These are phyloP conservation scores for Carposina sasakii DNA, from an alignment of 1,140 invertebrate genomes.

Conservation along the genomic window DNA sequence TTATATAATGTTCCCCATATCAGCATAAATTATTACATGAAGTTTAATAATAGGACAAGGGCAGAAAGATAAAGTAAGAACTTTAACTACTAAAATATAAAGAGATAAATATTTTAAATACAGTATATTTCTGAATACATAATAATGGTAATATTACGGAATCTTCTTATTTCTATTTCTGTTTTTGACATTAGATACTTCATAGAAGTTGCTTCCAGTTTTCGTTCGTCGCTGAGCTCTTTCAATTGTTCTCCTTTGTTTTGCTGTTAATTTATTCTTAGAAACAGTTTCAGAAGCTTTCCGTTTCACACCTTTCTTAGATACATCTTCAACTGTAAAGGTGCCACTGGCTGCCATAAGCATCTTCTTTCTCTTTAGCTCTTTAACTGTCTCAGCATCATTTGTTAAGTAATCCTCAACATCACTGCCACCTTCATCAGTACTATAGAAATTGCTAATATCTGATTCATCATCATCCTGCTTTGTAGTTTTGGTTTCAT, in stretches of 20 bases:
- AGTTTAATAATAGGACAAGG: too few relatives aligned
- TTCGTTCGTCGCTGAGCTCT: constrained; percentile 86
- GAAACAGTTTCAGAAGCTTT: constrained; percentile 31
- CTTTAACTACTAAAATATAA: too few relatives aligned
- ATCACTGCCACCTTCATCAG: constrained; percentile 73
- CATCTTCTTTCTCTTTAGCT: constrained; percentile 54
- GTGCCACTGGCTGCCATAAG: constrained; percentile 74
- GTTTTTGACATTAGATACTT: constrained; percentile 94
- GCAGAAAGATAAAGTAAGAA: too few relatives aligned
- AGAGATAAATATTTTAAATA: too few relatives aligned
- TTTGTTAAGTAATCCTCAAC: constrained; percentile 66
- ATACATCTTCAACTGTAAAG: constrained; percentile 73
- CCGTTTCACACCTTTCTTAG: constrained; percentile 35
- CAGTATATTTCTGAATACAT: too few relatives aligned
- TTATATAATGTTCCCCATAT: too few relatives aligned
- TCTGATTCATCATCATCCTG: constrained; percentile 72
- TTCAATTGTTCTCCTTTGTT: constrained; percentile 83
- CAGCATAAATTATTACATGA: too few relatives aligned
- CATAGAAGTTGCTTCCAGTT: constrained; percentile 94
- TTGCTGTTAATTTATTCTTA: constrained; percentile 79
- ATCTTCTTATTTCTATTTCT: constrained; percentile 80
- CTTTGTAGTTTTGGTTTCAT: constrained; percentile 33
- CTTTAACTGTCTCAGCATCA: constrained; percentile 65
- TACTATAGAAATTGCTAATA: constrained; percentile 77
- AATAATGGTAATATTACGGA: too few relatives aligned